Evolutionary conservation across 2,797 vertebrate genomes (phyloP), one percentile per base, ranked within the genome.

Genomic region (Rhinophrynus dorsalis): DNA sequence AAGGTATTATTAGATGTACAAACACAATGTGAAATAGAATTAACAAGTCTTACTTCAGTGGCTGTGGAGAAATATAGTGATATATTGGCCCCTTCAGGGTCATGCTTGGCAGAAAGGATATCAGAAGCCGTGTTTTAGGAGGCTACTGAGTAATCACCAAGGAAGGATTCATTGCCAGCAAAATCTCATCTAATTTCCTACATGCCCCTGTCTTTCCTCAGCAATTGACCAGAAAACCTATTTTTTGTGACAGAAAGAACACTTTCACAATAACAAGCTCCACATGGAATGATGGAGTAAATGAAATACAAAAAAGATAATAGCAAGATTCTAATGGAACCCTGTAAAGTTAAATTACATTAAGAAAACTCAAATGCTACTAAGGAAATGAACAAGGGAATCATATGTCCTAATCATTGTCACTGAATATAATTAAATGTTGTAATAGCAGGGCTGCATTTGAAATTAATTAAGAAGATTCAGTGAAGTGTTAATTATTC

Each of bases 81-180:
- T 73, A 66, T 73, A 66, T 73, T 66, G 67, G 54, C 17, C 62
- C 70, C 70, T 73, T 73, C 70, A 73, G 70, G 70, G 70, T 73
- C 47, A 52, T 59, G 21, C 45, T 60, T 73, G 70, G 67, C 70
- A 73, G 62, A 59, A 73, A 60, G 65, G 70, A 73, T 73, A 73
- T 73, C 62, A 66, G 62, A 67, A 67, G 59, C 63, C 44, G 70
- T 73, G 55, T 73, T 73, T 73, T 73, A 66, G 62, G 47, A 67
- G 62, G 47, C 62, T 60, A 55, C 56, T 48, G 62, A 66, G 70
- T 73, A 73, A 73, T 73, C 70, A 54, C 62, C 45, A 73, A 54
- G 70, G 47, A 58, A 73, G 54, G 62, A 73, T 73, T 66, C 55
- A 73, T 66, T 60, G 69, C 56, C 56, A 60, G 62, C 57, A 72